Evolutionary conservation across 2,888 invertebrate species (phyloP), one percentile per base, ranked within the genome.

Genomic region (Dolomedes plantarius): DNA sequence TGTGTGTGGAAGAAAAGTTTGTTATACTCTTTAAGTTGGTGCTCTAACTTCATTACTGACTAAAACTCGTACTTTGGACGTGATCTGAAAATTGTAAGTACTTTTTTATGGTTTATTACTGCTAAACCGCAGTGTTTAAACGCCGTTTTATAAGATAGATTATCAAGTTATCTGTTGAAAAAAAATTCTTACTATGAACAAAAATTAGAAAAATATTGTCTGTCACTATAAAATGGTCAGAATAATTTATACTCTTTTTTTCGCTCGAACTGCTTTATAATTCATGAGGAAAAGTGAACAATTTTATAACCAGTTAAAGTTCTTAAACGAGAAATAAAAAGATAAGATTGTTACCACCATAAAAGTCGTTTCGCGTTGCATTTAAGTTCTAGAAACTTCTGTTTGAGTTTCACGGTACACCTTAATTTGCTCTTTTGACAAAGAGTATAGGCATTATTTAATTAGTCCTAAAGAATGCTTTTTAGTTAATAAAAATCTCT

Each of bases 1-100:
- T 62, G 28, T 19, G 67, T n/a, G n/a, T 29, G 65, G 56, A 69
- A 74, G 69, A 75, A 82, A 82, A 82, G 82, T 82, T 82, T 82
- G 82, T 82, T 82, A 82, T 82, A 76, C 74, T 81, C 81, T 82
- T 76, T 82, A 82, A 82, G 69, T 82, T 75, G 81, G 69, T 56
- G 74, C 41, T 67, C 74, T 81, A 81, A 81, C 81, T 81, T 82
- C 75, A 81, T 82, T 82, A 82, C 74, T 23, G 75, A 69, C 62
- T 82, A 82, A 82, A 82, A 82, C 75, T 75, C 75, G 82, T 75
- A 67, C 64, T 46, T 28, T 7, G 69, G 23, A 81, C 81, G 82
- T 82, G 82, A 75, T 71, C 82, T 75, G 82, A 82, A 82, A 82
- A 56, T 64, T 75, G 67, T 31, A 29, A 64, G 56, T n/a, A 28